Evolutionary conservation across 2,113 vertebrate genomes (phyloP), one percentile per base, ranked within the genome.

Genomic region (Daboia siamensis): DNA sequence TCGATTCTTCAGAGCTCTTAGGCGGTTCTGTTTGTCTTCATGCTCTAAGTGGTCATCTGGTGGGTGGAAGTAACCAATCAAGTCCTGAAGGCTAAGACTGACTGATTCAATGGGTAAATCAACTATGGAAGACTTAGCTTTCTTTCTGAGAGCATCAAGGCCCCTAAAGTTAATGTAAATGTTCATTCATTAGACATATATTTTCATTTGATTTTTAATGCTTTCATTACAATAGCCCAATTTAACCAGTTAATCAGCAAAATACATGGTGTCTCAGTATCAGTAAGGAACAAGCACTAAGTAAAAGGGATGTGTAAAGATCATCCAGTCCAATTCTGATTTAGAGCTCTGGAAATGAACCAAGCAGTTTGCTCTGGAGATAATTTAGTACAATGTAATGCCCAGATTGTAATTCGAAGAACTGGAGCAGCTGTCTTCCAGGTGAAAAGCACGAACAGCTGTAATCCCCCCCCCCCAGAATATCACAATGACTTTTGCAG

Each of bases 21-120:
- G 98, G 2, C 98, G 96, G 96, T 99, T 99, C 97, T 99, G 99
- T 89, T 98, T 99, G 94, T 99, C 98, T 95, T 99, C 99, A 0
- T 99, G 99, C 91, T 99, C 99, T 95, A 99, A 94, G 90, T 99
- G 98, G 23, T 99, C 99, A 5, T 98, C 99, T 0, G 99, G 98
- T 0, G 98, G 99, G 24, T 99, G 99, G 96, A 99, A 99, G 97
- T 99, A 99, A 86, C 99, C 98, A 61, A 99, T 99, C 92, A 99
- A 96, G 95, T 99, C 99, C 96, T 98, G 98, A 90, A 99, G 97
- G 93, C 99, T 99, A 88, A 99, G 97, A 91, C 98, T 99, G 91
- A 99, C 98, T 0, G 98, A 99, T 87, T 99, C 99, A 0, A 99
- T 99, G 48, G 99, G 99, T 23, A 99, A 97, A 93, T 99, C 99